Evolutionary conservation across 2,113 vertebrate genomes (phyloP).

Genomic region (Struthidea cinerea): DNA sequence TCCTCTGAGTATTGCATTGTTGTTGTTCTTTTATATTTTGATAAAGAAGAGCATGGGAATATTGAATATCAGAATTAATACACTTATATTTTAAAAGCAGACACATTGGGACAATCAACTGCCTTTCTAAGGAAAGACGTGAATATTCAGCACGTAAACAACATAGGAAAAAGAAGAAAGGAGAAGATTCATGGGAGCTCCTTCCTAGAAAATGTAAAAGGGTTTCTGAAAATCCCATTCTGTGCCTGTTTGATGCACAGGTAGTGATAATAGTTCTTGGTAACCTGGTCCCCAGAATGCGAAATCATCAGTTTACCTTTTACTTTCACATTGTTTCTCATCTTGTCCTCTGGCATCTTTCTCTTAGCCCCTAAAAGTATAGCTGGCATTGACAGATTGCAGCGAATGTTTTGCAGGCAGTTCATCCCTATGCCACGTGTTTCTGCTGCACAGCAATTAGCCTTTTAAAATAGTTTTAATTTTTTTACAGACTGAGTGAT

Average conservation of each 20-base stretch:
- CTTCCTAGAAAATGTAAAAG: not conserved
- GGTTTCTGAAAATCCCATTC: not conserved
- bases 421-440: not conserved
- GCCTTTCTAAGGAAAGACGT: not conserved
- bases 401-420: not conserved
- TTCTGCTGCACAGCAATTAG: not conserved
- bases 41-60: not conserved
- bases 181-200: not conserved
- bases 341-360: not conserved
- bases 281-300: not conserved
- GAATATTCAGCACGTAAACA: not conserved
- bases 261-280: not conserved
- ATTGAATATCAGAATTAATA: not conserved
- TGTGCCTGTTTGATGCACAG: not conserved
- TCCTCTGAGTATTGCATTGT: not conserved
- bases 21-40: not conserved
- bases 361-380: not conserved
- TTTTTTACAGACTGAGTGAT: not conserved
- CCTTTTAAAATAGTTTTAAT: not conserved
- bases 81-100: not conserved
- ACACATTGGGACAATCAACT: not conserved
- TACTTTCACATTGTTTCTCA: not conserved
- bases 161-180: not conserved
- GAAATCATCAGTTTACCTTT: not conserved
- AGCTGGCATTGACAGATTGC: not conserved